phyloP scores from a whole-genome alignment of 2,113 vertebrate genomes.

The Amblyornis subalaris region DNA sequence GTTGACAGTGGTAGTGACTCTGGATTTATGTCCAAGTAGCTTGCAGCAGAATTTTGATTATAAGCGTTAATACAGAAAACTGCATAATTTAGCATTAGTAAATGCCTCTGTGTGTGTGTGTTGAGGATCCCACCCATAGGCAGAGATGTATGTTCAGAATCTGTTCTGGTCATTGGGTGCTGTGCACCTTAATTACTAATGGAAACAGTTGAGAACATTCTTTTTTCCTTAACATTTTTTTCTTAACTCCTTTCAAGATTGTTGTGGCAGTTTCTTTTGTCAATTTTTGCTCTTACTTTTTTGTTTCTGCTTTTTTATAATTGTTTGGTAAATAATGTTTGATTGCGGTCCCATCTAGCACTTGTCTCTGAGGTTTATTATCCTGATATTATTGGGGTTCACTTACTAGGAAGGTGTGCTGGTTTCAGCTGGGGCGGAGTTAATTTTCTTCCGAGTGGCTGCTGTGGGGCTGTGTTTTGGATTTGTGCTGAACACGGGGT shows the following conservation, averaged over 20 bases:
- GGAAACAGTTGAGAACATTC: not conserved
- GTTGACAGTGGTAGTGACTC: not conserved
- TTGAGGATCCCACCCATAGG: not conserved
- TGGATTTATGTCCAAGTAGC: not conserved
- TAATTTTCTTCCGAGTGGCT: not conserved
- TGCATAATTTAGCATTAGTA: not conserved
- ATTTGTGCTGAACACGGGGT: not conserved
- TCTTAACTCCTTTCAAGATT: not conserved
- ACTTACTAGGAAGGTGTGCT: not conserved
- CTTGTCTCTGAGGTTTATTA: not conserved
- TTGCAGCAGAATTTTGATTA: not conserved
- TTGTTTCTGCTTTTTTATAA: not conserved
- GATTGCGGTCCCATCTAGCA: not conserved
- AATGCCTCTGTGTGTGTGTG: not conserved
- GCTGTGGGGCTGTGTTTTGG: not conserved
- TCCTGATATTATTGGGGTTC: not conserved
- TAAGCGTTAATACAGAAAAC: not conserved
- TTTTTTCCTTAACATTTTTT: not conserved
- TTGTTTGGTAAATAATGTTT: not conserved
- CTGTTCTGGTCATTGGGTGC: not conserved
- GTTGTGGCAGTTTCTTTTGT: not conserved
- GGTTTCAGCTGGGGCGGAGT: not conserved
- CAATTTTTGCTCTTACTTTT: not conserved
- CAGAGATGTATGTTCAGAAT: not conserved
- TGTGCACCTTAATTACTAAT: not conserved